Evolutionary conservation across 2,113 vertebrate genomes (phyloP).

Genomic region (Gopherus evgoodei): DNA sequence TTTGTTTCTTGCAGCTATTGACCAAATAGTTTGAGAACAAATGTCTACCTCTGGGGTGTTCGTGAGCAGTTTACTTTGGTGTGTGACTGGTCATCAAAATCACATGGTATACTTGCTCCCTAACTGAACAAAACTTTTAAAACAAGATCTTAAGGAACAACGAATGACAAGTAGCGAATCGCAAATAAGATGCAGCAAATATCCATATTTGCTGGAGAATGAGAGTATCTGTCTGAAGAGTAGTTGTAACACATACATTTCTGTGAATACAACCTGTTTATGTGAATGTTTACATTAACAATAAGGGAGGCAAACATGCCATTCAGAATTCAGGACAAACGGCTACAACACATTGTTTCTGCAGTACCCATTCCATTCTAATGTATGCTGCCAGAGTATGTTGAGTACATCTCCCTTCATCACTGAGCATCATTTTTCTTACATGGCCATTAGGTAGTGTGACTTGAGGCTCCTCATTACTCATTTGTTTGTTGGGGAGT

Average conservation of each 20-base stretch:
- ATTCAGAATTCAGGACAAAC: neutral
- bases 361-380: neutral
- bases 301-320: neutral
- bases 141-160: neutral
- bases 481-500: neutral
- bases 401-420: neutral
- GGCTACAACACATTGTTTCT: neutral
- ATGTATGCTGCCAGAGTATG: rapidly evolving
- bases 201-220: neutral
- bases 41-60: constrained; percentile 1
- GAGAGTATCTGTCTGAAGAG: neutral
- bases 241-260: neutral
- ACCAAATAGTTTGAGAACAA: constrained; percentile 3
- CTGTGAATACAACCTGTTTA: neutral
- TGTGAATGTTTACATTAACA: neutral
- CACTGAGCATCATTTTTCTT: neutral
- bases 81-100: neutral
- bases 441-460: constrained; percentile 2
- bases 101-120: neutral
- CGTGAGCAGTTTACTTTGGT: neutral
- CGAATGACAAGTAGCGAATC: neutral
- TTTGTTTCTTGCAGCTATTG: constrained; percentile 33
- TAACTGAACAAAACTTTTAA: neutral
- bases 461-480: neutral
- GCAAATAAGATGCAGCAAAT: neutral